Percentiles rank a stretch among this genome's conserved stretches.
Conservation (phyloP, 2,797 vertebrate genomes). For the Coluber constrictor region DNA sequence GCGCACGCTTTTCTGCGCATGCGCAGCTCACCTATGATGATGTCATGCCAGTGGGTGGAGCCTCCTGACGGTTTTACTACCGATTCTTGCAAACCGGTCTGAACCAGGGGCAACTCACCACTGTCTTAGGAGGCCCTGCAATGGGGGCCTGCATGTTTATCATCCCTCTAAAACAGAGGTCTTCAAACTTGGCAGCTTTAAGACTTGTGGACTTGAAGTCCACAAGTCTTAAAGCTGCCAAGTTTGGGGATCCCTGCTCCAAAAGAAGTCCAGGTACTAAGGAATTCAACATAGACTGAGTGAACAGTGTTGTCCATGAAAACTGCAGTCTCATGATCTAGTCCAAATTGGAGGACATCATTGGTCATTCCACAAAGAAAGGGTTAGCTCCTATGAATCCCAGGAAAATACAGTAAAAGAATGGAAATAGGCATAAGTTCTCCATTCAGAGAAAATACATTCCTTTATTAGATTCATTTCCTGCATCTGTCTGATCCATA, state of each 20-base stretch:
- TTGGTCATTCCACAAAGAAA: not conserved
- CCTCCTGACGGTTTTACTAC: too few relatives aligned
- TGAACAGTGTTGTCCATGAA: not conserved
- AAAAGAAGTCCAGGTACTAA: conserved; percentile 11
- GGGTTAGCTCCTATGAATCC: not conserved
- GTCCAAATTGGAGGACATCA: not conserved
- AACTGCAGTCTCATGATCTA: not conserved
- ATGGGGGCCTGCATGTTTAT: not conserved
- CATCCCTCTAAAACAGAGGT: not conserved
- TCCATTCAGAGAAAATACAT: conserved; percentile 30
- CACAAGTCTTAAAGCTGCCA: too few relatives aligned
- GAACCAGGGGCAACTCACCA: too few relatives aligned
- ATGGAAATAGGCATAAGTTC: not conserved
- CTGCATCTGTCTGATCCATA: conserved; percentile 41
- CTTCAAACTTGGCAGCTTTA: too few relatives aligned
- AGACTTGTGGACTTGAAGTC: too few relatives aligned
- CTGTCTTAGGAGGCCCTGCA: conserved; percentile 51
- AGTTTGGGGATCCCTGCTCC: not conserved
- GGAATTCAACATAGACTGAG: conserved; percentile 25
- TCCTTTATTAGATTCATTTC: conserved; percentile 46
- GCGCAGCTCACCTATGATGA: too few relatives aligned
- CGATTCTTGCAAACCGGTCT: too few relatives aligned
- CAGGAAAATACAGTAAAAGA: not conserved
- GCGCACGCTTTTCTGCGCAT: too few relatives aligned
- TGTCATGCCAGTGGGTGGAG: too few relatives aligned